A percentile compares a stretch with the other conserved stretches of the same genome.
These are phyloP conservation scores for Nephrocerus scutellatus DNA, from an alignment of 2,888 invertebrate genomes.

Conservation along the genomic window DNA sequence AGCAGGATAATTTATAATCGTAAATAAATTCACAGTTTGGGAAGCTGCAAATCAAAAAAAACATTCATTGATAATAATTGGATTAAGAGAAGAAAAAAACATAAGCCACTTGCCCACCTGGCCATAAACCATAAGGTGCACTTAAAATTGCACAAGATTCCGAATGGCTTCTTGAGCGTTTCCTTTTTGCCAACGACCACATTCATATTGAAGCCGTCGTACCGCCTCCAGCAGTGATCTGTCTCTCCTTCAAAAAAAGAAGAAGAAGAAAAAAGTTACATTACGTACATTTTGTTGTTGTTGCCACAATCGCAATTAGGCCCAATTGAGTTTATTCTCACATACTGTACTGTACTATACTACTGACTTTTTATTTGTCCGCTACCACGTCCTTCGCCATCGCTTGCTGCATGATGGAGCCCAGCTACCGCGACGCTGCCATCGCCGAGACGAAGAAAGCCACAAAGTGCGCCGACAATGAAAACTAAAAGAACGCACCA, in stretches of 20 bases:
- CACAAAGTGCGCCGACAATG: too few species aligned
- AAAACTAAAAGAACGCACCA: too few species aligned
- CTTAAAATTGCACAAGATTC: constrained; percentile 44
- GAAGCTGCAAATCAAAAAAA: constrained; percentile 28
- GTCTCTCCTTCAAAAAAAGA: constrained; percentile 33
- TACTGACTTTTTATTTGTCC: too few species aligned
- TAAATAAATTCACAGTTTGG: constrained; percentile 45
- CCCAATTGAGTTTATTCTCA: too few species aligned
- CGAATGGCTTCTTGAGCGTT: constrained; percentile 42
- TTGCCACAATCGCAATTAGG: too few species aligned
- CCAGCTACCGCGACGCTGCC: too few species aligned
- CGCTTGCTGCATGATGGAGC: too few species aligned
- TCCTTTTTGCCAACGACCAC: constrained; percentile 41
- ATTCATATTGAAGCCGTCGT: constrained; percentile 44
- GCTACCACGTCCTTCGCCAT: too few species aligned
- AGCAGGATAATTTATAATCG: constrained; percentile 45
- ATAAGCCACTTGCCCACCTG: constrained; percentile 26
- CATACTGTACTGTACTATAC: too few species aligned
- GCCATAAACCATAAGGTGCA: constrained; percentile 43
- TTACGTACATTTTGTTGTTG: neutral
- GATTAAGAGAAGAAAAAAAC: neutral
- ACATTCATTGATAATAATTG: constrained; percentile 6
- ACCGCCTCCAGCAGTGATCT: constrained; percentile 45
- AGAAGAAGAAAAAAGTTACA: neutral
- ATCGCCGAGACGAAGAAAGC: too few species aligned